Evolutionary conservation across 2,888 invertebrate genomes (phyloP).

Genomic region (Darwinula stevensoni): DNA sequence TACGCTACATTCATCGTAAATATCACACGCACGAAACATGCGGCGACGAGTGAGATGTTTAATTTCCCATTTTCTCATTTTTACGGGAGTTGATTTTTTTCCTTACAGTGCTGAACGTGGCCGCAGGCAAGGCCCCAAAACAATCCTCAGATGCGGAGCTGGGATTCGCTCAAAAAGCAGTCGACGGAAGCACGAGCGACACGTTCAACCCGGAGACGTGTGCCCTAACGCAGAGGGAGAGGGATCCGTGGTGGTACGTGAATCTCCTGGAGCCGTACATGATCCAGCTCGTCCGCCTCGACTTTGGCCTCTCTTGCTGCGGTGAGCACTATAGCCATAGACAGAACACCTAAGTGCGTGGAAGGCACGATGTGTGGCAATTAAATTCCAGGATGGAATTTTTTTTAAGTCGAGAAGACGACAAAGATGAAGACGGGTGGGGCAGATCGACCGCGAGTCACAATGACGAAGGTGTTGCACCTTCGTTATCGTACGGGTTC

Average conservation of each 20-base stretch:
- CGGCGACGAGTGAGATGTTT: too few species aligned
- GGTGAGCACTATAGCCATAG: slow-evolving; percentile 27
- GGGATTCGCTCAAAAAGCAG: slow-evolving; percentile 63
- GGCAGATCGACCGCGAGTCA: too few species aligned
- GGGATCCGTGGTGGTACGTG: slow-evolving; percentile 70
- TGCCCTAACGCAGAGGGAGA: slow-evolving; percentile 49
- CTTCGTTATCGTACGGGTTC: too few species aligned
- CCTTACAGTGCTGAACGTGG: slow-evolving; percentile 56
- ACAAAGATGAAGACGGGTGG: too few species aligned
- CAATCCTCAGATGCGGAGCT: slow-evolving; percentile 26
- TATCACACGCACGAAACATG: too few species aligned
- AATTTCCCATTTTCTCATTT: too few species aligned
- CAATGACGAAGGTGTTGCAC: too few species aligned
- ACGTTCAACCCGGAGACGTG: slow-evolving; percentile 55
- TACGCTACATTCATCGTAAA: too few species aligned
- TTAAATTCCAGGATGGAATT: too few species aligned
- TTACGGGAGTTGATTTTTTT: not conserved
- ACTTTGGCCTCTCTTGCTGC: slow-evolving; percentile 69
- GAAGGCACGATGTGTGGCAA: too few species aligned
- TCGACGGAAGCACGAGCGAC: slow-evolving; percentile 63
- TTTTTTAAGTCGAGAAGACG: too few species aligned
- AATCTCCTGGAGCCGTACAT: slow-evolving; percentile 77
- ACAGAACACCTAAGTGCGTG: too few species aligned
- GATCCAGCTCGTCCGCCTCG: slow-evolving; percentile 66
- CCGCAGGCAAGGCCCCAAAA: slow-evolving; percentile 83